A percentile compares a stretch with the other conserved stretches of the same genome.
phyloP scores from a whole-genome alignment of 92 coral and sea anemone genomes.

The Zoanthus sociatus region DNA sequence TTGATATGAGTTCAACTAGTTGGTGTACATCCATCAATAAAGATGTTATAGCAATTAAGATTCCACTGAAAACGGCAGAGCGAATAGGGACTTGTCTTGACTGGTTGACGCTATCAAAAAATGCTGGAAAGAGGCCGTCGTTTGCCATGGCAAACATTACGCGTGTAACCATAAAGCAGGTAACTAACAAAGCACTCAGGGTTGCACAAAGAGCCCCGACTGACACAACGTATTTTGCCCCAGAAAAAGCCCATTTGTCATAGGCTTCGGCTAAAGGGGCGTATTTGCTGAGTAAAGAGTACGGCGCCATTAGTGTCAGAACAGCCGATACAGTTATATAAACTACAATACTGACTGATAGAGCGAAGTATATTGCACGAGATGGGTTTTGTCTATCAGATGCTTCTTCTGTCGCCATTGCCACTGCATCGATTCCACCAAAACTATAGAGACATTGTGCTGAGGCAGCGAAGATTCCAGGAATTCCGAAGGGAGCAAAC shows the following conservation, averaged over 20 bases:
- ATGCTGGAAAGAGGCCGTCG: slow-evolving; percentile 82
- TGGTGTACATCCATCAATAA: slow-evolving; percentile 66
- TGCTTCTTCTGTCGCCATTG: slow-evolving; percentile 87
- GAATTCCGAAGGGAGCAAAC: slow-evolving; percentile 85
- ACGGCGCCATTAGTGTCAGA: slow-evolving; percentile 82
- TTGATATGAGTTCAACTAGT: slow-evolving; percentile 75
- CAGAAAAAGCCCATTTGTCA: slow-evolving; percentile 59
- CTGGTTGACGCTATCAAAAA: slow-evolving; percentile 64
- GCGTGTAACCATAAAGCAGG: slow-evolving; percentile 74
- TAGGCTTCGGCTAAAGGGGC: slow-evolving; percentile 85
- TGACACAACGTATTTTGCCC: slow-evolving; percentile 80
- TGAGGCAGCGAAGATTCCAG: slow-evolving; percentile 76
- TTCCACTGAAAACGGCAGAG: slow-evolving; percentile 70
- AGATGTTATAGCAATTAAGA: slow-evolving; percentile 66
- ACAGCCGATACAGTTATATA: slow-evolving; percentile 64
- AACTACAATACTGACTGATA: slow-evolving; percentile 61
- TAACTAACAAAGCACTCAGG: slow-evolving; percentile 72
- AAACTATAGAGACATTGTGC: slow-evolving; percentile 82
- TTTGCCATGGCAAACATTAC: slow-evolving; percentile 84
- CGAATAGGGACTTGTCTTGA: slow-evolving; percentile 72
- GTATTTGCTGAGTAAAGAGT: slow-evolving; percentile 52
- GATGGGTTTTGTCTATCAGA: slow-evolving; percentile 57
- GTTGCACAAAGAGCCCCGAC: slow-evolving; percentile 77
- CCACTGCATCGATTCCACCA: slow-evolving; percentile 80
- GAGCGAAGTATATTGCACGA: slow-evolving; percentile 62